Evolutionary conservation across 2,113 vertebrate species (phyloP), one percentile per base, ranked within the genome.

Genomic region (Esox niger): DNA sequence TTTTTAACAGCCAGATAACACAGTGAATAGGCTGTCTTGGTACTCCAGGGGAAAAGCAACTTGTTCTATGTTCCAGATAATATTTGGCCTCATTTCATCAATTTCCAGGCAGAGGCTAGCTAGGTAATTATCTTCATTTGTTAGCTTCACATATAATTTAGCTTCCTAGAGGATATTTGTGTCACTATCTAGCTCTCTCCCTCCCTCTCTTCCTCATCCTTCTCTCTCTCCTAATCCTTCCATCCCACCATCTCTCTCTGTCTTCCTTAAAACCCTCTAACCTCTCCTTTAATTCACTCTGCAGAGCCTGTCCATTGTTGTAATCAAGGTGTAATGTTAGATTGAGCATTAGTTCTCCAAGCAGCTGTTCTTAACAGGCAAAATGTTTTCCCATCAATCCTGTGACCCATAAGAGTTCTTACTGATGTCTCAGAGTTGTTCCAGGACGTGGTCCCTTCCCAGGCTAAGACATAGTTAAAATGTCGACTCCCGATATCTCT

Each of bases 91-190:
- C 79, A 75, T 86, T 87, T 85, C 77, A 73, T 75, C 63, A 62
- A 72, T 66, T 72, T 57, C 55, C 54, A 73, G 2, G 65, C 79
- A 80, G 69, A 77, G 70, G 70, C 79, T 79, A 82, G 61, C 77
- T 65, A 64, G 79, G 80, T 90, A 90, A 89, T 91, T 88, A 79
- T 82, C 70, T 84, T 78, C 80, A 89, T 91, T 90, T 91, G 82
- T 89, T 90, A 85, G 79, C 77, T 88, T 90, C 81, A 86, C 80
- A 81, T 80, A 79, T 88, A 89, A 89, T 88, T 88, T 88, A 86
- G 76, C 79, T 77, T 35, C 33, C 33, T 35, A 35, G 9, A 13
- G 10, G 33, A 35, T 35, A 8, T 35, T 3, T 38, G 2, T 13
- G 2, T 38, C 11, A 11, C 35, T 38, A 2, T 38, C 11, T 38